These are phyloP conservation scores for Ictidomys tridecemlineatus DNA, from an alignment of 2,113 vertebrate species.

Conservation along the genomic window DNA sequence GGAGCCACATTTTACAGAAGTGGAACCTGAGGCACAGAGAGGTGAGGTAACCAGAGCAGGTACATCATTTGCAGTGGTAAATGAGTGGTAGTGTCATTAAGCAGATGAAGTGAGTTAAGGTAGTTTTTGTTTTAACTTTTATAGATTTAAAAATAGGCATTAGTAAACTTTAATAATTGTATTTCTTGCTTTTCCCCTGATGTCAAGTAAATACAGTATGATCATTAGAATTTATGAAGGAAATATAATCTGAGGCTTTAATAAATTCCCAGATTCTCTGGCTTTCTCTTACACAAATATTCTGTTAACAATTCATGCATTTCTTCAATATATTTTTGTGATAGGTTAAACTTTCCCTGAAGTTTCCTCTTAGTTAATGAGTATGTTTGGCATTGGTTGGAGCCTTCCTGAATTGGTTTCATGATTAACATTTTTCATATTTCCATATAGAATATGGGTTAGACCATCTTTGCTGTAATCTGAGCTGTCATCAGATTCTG, in stretches of 20 bases:
- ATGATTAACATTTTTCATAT: slow-evolving; percentile 38
- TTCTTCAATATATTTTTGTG: slow-evolving; percentile 50
- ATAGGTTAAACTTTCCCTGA: slow-evolving; percentile 12
- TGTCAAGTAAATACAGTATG: background rate
- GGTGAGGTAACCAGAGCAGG: background rate
- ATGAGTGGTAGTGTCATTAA: background rate
- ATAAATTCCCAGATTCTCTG: slow-evolving; percentile 32
- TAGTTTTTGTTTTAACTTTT: slow-evolving; percentile 2
- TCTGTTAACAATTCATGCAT: slow-evolving; percentile 16
- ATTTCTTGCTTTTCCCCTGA: background rate
- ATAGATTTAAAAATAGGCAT: background rate
- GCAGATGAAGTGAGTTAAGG: background rate
- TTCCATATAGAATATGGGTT: slow-evolving; percentile 15
- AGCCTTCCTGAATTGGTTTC: background rate
- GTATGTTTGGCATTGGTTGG: background rate
- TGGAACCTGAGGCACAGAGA: background rate
- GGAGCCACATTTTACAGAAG: background rate
- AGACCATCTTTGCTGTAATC: background rate
- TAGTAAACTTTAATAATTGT: background rate
- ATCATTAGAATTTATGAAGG: slow-evolving; percentile 26
- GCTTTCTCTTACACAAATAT: slow-evolving; percentile 3
- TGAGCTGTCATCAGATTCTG: background rate
- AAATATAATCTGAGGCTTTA: slow-evolving; percentile 45
- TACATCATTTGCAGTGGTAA: background rate
- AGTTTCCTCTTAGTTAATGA: background rate